Percentiles rank a stretch among this genome's conserved stretches.
phyloP scores from a whole-genome alignment of 2,797 vertebrate species.

The Siniperca scherzeri region DNA sequence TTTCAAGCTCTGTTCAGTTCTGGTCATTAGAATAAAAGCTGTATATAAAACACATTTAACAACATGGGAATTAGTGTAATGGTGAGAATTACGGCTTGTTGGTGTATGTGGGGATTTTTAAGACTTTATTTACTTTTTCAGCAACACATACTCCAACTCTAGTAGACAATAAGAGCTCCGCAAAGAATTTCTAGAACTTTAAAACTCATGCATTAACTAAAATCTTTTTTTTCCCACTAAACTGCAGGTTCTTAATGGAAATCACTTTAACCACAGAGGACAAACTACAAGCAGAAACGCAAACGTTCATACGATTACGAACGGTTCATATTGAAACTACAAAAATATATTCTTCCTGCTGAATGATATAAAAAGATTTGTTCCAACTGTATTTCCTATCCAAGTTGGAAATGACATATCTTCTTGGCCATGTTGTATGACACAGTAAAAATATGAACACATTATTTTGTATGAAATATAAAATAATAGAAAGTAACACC shows the following conservation, averaged over 20 bases:
- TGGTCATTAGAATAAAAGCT: conserved; percentile 46
- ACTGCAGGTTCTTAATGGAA: neutral
- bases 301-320: no score
- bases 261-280: conserved; percentile 9
- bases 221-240: neutral
- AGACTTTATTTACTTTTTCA: conserved; percentile 37
- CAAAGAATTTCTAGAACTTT: conserved; percentile 24
- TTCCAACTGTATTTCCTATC: neutral
- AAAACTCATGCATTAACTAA: conserved; percentile 5
- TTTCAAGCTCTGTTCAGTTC: conserved; percentile 54
- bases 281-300: conserved; percentile 9
- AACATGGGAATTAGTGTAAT: conserved; percentile 47
- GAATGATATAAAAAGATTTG: neutral
- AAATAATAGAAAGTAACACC: neutral
- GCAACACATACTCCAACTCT: conserved; percentile 18
- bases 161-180: conserved; percentile 1
- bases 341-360: neutral
- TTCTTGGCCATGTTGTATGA: neutral
- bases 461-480: neutral
- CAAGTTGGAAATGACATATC: neutral
- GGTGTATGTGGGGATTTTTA: conserved; percentile 35
- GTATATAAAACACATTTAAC: conserved; percentile 57
- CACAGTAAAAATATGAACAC: neutral
- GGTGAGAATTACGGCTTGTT: conserved; percentile 45
- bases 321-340: conserved; percentile 1